Conservation (phyloP, 1,140 invertebrate genomes). For the Drosophila teissieri region DNA sequence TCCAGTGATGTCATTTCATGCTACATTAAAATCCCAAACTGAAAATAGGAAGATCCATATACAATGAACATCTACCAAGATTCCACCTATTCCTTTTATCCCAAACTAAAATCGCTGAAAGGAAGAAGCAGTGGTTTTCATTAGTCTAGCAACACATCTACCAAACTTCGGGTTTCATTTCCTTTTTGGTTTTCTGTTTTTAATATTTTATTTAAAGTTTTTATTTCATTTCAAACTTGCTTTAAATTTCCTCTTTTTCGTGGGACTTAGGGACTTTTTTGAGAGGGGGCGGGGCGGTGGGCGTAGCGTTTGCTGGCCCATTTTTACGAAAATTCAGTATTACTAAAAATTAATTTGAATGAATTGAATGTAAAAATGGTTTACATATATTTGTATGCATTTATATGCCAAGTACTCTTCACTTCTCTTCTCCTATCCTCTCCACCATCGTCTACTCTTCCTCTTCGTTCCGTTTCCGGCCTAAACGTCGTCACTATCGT, state of each 20-base stretch:
- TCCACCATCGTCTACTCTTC: constrained; percentile 21
- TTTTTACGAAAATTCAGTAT: constrained; percentile 75
- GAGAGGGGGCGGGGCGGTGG: constrained; percentile 5
- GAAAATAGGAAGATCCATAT: not conserved
- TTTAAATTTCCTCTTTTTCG: constrained; percentile 65
- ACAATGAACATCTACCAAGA: not conserved
- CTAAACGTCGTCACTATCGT: constrained; percentile 10
- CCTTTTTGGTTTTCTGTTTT: constrained; percentile 36
- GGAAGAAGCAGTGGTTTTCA: not conserved
- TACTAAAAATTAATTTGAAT: constrained; percentile 82
- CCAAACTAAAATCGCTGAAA: not conserved
- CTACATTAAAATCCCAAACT: not conserved
- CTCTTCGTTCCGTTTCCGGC: not conserved
- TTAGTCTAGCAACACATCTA: constrained; percentile 3
- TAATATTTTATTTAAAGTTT: constrained; percentile 82
- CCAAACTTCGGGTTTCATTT: constrained; percentile 22
- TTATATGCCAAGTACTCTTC: constrained; percentile 39
- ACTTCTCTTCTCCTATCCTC: not conserved
- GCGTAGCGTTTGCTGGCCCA: constrained; percentile 17
- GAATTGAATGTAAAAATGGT: constrained; percentile 82
- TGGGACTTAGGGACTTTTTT: constrained; percentile 14
- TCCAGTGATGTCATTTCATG: not conserved
- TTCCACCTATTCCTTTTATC: too few relatives aligned
- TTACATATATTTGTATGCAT: constrained; percentile 61
- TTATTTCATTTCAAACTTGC: constrained; percentile 80